Base-by-base conservation (phyloP, 1,140 invertebrate species). In the Cepaea nemoralis region DNA sequence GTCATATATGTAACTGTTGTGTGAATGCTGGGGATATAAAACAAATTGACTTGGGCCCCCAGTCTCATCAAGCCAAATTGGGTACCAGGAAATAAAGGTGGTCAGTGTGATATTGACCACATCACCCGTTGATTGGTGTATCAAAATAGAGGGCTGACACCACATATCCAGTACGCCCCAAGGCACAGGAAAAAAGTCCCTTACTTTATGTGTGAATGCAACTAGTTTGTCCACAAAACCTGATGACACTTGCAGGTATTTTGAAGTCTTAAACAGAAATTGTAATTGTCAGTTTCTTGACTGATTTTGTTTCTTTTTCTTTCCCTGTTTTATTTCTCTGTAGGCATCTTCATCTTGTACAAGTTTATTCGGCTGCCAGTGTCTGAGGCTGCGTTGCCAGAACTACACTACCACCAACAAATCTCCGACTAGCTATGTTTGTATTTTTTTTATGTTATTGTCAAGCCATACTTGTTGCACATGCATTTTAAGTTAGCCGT, bases 221-320 rank as follows among this genome's bases (percentile, higher is more conserved):
- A n/a, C n/a, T n/a, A n/a, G n/a, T n/a, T n/a, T n/a, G n/a, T n/a
- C n/a, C n/a, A n/a, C n/a, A n/a, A n/a, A n/a, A n/a, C n/a, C n/a
- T n/a, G n/a, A n/a, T n/a, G n/a, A n/a, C n/a, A n/a, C 33, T 63
- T 63, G 59, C 59, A 63, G 59, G 59, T 63, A 63, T 63, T 63
- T 63, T 63, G 59, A 31, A 27, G n/a, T n/a, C n/a, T 24, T 31
- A 31, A 63, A 63, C 2, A 31, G 33, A 63, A 14, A 19, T 12
- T 48, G 19, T n/a, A 19, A 48, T 48, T 63, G 27, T 63, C n/a
- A 22, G 8, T 63, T 63, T 5, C 16, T 31, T 63, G 16, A 63
- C 59, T 63, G 59, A 63, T 31, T 27, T 63, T 14, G 5, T 59
- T 59, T 59, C 33, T 22, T 63, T 63, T 16, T 63, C 59, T 63